Conservation (phyloP, 1,140 invertebrate genomes). For the Lordiphosa clarofinis region DNA sequence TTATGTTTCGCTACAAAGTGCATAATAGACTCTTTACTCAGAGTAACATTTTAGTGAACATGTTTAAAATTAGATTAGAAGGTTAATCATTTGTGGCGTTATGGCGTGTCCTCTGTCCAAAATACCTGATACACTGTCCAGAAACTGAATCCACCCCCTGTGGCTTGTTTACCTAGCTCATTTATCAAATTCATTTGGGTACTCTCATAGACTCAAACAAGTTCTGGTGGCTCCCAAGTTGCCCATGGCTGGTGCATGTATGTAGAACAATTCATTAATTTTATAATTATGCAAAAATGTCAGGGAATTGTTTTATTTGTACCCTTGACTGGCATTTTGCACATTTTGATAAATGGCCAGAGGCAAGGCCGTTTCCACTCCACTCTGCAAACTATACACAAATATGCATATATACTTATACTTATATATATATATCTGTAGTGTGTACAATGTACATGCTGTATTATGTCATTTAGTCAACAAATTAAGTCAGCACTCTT, state of each 20-base stretch:
- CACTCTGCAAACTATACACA: too few relatives aligned
- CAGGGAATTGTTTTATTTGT: slow-evolving; percentile 4
- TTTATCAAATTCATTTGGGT: slow-evolving; percentile 22
- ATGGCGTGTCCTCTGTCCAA: not conserved
- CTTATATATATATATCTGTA: too few relatives aligned
- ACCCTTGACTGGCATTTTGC: slow-evolving; percentile 4
- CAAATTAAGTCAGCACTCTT: slow-evolving; percentile 49
- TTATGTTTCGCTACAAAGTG: too few relatives aligned
- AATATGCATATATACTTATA: too few relatives aligned
- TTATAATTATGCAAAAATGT: slow-evolving; percentile 43
- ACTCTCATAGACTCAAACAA: not conserved
- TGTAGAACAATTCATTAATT: slow-evolving; percentile 35
- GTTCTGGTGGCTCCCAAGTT: not conserved
- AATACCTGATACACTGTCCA: not conserved
- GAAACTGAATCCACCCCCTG: not conserved
- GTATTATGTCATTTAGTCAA: slow-evolving; percentile 72
- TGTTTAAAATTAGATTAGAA: too few relatives aligned
- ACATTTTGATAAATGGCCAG: slow-evolving; percentile 51
- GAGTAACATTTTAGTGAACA: too few relatives aligned
- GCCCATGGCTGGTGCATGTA: slow-evolving; percentile 1
- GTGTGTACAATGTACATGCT: not conserved
- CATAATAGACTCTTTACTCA: too few relatives aligned
- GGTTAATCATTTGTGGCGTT: too few relatives aligned
- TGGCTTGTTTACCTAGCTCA: slow-evolving; percentile 5
- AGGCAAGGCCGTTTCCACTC: not conserved